Evolutionary conservation across 2,113 vertebrate species (phyloP), one percentile per base, ranked within the genome.

Genomic region (Rhizomys pruinosus): DNA sequence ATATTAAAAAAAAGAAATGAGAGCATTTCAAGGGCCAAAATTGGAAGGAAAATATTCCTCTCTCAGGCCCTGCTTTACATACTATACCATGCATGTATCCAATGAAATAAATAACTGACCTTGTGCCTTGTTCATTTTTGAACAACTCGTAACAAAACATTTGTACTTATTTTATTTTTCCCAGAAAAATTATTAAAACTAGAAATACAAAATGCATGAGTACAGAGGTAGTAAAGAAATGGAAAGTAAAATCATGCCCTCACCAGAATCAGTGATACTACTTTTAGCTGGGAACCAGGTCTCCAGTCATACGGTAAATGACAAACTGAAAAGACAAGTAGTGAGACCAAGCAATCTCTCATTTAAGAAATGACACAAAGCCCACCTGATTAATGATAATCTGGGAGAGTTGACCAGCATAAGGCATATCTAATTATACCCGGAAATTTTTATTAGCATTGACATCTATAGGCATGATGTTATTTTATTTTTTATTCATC

Each of bases 401-500:
- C 76, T 93, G n/a, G 52, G n/a, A 72, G 69, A 87, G 16, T 6
- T 91, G 78, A 66, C 52, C 77, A 91, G 90, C 73, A 87, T 25
- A 87, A 82, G 20, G 44, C 16, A 66, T 86, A 93, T 89, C 57
- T 90, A 93, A 94, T 94, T 95, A 84, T 87, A 87, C 52, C 34
- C 52, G 47, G 55, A 25, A 95, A 93, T 64, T 37, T 86, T 81
- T 94, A 95, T 74, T 97, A 90, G 71, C 22, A 68, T 17, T 92
- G 57, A 22, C 92, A 92, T 96, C 93, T 94, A 17, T 0, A 42
- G 89, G 95, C 34, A 90, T 79, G 73, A 63, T 20, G 42, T 96
- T 96, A 97, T 88, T 91, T 89, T 96, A 87, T 74, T 55, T 97
- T 98, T 97, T 95, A 92, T 82, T 89, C 96, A 87, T 71, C 59